Conservation (phyloP, 2,113 vertebrate genomes). For the Brachirus orientalis region DNA sequence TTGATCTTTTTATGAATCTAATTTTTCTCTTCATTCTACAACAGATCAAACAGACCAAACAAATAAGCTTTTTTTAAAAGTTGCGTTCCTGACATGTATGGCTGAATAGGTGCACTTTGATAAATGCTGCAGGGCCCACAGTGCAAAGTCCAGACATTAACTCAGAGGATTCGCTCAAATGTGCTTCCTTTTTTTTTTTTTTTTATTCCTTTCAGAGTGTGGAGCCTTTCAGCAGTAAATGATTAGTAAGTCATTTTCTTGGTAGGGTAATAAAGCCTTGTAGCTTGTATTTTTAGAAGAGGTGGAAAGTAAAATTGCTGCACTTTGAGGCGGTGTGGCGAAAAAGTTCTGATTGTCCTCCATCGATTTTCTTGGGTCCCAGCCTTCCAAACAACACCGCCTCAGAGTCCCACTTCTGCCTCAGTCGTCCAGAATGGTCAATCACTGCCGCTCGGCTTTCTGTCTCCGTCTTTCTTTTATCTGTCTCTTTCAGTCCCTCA, state of each 20-base stretch:
- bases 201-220: slow-evolving; percentile 13
- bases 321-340: slow-evolving; percentile 46
- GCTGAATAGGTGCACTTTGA: slow-evolving; percentile 17
- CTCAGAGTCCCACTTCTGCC: slow-evolving; percentile 36
- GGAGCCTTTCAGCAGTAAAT: slow-evolving; percentile 40
- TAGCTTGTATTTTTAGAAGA: slow-evolving; percentile 42
- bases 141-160: slow-evolving; percentile 15
- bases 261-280: slow-evolving; percentile 39
- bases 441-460: slow-evolving; percentile 40
- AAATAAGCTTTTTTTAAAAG: too few relatives aligned
- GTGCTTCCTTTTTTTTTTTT: neutral
- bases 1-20: neutral
- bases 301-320: slow-evolving; percentile 52
- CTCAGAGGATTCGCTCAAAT: too few relatives aligned
- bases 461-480: too few relatives aligned
- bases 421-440: slow-evolving; percentile 35
- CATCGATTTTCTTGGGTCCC: slow-evolving; percentile 63
- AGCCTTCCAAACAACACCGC: slow-evolving; percentile 51
- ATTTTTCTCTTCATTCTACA: neutral
- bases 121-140: slow-evolving; percentile 5
- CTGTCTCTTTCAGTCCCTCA: slow-evolving; percentile 23
- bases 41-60: neutral
- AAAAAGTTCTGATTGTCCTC: slow-evolving; percentile 57
- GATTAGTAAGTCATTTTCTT: slow-evolving; percentile 47
- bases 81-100: neutral